These are phyloP conservation scores for Stratiomys singularior DNA, from an alignment of 2,888 invertebrate species.

Conservation along the genomic window DNA sequence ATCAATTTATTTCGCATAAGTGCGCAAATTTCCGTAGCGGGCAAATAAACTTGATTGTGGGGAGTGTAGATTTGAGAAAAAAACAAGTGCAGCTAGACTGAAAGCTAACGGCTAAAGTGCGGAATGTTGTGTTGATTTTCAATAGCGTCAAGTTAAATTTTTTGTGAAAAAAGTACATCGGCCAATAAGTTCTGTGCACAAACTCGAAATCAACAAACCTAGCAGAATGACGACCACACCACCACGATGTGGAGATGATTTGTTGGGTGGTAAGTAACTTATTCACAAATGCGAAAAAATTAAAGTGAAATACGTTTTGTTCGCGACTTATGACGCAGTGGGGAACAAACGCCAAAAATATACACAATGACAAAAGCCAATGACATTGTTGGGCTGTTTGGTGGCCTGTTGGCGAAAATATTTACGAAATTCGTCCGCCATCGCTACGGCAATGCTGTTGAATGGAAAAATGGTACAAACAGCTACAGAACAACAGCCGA, in stretches of 20 bases:
- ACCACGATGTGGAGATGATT: slow-evolving; percentile 64
- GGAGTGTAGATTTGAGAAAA: neutral
- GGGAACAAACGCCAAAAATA: neutral
- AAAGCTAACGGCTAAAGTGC: neutral
- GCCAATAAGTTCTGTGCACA: too few species aligned
- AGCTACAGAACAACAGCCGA: slow-evolving; percentile 9
- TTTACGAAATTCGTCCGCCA: neutral
- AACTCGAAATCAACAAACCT: too few species aligned
- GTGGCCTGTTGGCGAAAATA: neutral
- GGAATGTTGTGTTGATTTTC: neutral
- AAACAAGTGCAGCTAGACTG: neutral
- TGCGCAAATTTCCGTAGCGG: slow-evolving; percentile 23
- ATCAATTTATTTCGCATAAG: slow-evolving; percentile 1
- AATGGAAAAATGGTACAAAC: neutral
- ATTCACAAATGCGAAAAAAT: neutral
- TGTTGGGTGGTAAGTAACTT: slow-evolving; percentile 63
- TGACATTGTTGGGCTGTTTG: neutral
- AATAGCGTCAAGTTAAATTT: neutral
- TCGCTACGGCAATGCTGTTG: neutral
- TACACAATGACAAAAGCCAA: neutral
- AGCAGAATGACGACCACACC: slow-evolving; percentile 64
- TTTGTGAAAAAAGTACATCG: too few species aligned
- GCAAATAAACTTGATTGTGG: neutral
- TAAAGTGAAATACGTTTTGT: neutral
- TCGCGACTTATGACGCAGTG: neutral